A percentile compares a stretch with the other conserved stretches of the same genome.
Conservation (phyloP, 2,888 invertebrate species). For the Drepana falcataria region DNA sequence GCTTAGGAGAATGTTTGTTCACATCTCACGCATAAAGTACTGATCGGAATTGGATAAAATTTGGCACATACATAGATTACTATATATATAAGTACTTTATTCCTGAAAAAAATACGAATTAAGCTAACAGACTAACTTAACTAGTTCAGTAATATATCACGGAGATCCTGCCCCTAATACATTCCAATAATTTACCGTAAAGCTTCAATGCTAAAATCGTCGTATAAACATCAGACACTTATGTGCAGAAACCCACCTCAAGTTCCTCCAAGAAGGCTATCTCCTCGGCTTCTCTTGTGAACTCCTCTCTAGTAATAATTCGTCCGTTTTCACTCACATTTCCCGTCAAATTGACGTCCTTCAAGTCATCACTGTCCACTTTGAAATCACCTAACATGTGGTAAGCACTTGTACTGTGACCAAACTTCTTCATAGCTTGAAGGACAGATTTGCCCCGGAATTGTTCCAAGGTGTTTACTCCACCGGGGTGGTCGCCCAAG, state of each 20-base stretch:
- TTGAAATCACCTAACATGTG: constrained; percentile 82
- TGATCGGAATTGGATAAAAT: no score
- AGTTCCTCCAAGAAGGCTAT: constrained; percentile 62
- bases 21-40: no score
- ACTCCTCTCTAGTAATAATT: constrained; percentile 58
- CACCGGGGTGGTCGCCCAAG: constrained; percentile 86
- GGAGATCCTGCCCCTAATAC: no score
- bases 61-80: no score
- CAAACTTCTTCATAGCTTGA: constrained; percentile 72
- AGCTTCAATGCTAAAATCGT: neutral
- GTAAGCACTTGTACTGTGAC: constrained; percentile 82
- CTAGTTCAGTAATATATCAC: no score
- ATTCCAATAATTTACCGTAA: no score
- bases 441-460: constrained; percentile 76
- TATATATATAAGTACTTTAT: no score
- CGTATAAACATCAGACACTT: neutral
- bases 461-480: constrained; percentile 80
- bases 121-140: no score
- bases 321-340: constrained; percentile 58
- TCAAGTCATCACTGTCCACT: constrained; percentile 60
- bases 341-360: constrained; percentile 62
- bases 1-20: no score
- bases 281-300: constrained; percentile 35
- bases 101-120: no score
- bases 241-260: constrained; percentile 39